phyloP scores from a whole-genome alignment of 2,888 invertebrate genomes.

The Aleiodes leptofemur region DNA sequence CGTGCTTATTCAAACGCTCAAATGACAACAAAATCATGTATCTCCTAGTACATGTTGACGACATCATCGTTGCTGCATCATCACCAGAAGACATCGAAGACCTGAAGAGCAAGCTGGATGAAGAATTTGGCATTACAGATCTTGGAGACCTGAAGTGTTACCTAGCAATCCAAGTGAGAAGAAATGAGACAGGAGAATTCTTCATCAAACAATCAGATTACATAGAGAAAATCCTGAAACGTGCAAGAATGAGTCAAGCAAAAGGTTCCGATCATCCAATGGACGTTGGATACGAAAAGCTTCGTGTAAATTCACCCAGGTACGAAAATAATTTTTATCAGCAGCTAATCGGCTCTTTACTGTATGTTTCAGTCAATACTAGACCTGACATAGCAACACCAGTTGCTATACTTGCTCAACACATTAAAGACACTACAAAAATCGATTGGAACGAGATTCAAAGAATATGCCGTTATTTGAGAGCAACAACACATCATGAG shows the following conservation, averaged over 20 bases:
- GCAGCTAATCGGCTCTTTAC: slow-evolving; percentile 52
- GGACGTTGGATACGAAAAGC: slow-evolving; percentile 50
- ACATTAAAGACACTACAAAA: slow-evolving; percentile 55
- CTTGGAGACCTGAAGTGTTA: slow-evolving; percentile 51
- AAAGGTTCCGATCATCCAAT: slow-evolving; percentile 49
- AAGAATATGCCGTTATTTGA: slow-evolving; percentile 59
- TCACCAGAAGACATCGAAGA: slow-evolving; percentile 28
- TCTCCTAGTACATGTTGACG: slow-evolving; percentile 50
- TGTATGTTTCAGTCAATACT: slow-evolving; percentile 56
- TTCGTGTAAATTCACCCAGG: not conserved
- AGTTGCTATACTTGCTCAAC: slow-evolving; percentile 59
- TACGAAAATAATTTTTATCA: slow-evolving; percentile 49
- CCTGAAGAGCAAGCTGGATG: slow-evolving; percentile 6
- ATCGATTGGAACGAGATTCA: slow-evolving; percentile 62
- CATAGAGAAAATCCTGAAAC: slow-evolving; percentile 47
- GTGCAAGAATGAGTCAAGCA: slow-evolving; percentile 46
- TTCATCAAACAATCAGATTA: slow-evolving; percentile 49
- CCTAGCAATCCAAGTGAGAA: slow-evolving; percentile 51
- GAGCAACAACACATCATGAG: slow-evolving; percentile 51
- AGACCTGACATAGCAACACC: slow-evolving; percentile 56
- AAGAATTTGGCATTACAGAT: slow-evolving; percentile 46
- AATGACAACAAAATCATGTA: slow-evolving; percentile 19
- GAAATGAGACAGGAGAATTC: slow-evolving; percentile 42
- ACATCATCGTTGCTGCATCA: slow-evolving; percentile 41
- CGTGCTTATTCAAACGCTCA: slow-evolving; percentile 54